These are phyloP conservation scores for Tragelaphus strepsiceros DNA, from an alignment of 2,113 vertebrate genomes.

Conservation along the genomic window DNA sequence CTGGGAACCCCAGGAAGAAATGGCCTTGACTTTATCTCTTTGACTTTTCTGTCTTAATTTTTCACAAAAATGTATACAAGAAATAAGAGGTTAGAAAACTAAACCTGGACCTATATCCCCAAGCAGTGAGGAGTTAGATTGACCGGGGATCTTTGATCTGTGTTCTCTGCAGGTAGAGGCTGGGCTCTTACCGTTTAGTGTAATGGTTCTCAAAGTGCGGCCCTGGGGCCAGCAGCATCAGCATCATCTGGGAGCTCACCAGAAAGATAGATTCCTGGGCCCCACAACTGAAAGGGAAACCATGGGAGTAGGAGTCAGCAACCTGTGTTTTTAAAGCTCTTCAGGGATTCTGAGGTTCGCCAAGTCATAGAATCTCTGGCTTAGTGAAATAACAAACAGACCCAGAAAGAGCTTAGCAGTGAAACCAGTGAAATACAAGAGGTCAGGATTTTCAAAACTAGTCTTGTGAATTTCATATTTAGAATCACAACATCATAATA, in stretches of 20 bases:
- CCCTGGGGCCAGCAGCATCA: background rate
- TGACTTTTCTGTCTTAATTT: background rate
- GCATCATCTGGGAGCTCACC: background rate
- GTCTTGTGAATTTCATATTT: background rate
- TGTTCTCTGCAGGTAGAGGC: background rate
- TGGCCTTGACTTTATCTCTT: background rate
- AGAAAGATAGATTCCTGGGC: background rate
- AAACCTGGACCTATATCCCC: background rate
- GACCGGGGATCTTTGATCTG: background rate
- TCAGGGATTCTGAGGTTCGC: background rate
- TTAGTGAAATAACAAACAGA: background rate
- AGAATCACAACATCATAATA: background rate
- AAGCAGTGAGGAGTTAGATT: background rate
- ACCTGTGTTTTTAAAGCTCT: background rate
- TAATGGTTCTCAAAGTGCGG: background rate
- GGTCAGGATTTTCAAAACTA: background rate
- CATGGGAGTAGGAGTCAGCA: background rate
- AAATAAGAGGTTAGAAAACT: background rate
- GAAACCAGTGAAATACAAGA: background rate
- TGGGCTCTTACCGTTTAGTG: rapidly evolving
- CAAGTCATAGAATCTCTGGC: background rate
- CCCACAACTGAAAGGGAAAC: background rate
- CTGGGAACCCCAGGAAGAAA: background rate
- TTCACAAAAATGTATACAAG: background rate
- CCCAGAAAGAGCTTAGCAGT: background rate